A percentile compares a stretch with the other conserved stretches of the same genome.
Evolutionary conservation across 2,888 invertebrate genomes (phyloP).

Genomic region (Latrodectus elegans): DNA sequence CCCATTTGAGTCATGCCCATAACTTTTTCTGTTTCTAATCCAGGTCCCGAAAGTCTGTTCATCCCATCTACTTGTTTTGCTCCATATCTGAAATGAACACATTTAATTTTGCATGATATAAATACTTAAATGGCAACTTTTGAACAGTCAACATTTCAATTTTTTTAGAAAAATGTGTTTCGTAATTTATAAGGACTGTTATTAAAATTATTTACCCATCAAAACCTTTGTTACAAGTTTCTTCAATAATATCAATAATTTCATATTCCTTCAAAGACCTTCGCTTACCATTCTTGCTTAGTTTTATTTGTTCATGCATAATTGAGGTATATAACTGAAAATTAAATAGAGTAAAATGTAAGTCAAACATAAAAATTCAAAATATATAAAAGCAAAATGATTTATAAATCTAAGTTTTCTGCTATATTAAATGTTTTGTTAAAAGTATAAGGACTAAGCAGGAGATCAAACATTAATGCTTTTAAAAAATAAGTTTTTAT

Average conservation of each 20-base stretch:
- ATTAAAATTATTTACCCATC: conserved; percentile 32
- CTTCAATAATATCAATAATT: conserved; percentile 42
- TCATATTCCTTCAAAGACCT: conserved; percentile 35
- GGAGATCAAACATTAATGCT: too few relatives aligned
- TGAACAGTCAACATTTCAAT: background rate
- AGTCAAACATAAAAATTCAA: too few relatives aligned
- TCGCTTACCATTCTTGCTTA: background rate
- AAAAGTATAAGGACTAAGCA: too few relatives aligned
- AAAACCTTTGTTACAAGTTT: conserved; percentile 33
- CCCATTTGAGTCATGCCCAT: conserved; percentile 75
- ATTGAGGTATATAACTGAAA: background rate
- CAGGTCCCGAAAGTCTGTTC: conserved; percentile 74
- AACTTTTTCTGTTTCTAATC: conserved; percentile 73
- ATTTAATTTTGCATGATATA: too few relatives aligned
- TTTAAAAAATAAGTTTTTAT: too few relatives aligned
- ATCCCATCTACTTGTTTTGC: conserved; percentile 74
- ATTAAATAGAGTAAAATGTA: background rate
- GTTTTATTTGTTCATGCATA: background rate
- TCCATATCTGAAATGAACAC: conserved; percentile 73
- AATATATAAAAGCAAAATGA: too few relatives aligned
- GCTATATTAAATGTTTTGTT: too few relatives aligned
- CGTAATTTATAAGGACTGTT: background rate
- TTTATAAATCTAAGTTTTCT: too few relatives aligned
- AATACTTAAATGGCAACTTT: too few relatives aligned
- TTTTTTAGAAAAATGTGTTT: background rate